Percentiles rank a stretch among this genome's conserved stretches.
Conservation (phyloP, 2,797 vertebrate genomes). For the Anguilla pacifica region DNA sequence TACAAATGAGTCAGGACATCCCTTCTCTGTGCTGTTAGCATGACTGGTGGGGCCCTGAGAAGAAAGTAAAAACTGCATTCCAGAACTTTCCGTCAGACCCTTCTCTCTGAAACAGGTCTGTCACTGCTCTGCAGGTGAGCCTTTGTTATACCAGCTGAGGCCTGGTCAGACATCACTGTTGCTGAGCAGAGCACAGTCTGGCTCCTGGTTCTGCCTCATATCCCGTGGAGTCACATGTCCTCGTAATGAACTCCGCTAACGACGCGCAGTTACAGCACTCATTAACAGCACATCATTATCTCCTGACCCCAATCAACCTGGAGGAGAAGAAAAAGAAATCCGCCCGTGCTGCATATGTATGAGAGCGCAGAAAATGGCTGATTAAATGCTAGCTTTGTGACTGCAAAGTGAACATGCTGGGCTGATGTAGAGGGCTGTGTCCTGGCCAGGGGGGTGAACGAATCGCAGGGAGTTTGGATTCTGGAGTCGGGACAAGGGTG, state of each 20-base stretch:
- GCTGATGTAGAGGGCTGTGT: constrained; percentile 2
- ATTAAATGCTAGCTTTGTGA: constrained; percentile 9
- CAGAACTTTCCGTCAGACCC: not conserved
- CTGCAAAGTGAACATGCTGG: not conserved
- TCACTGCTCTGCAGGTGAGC: not conserved
- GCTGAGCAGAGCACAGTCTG: not conserved
- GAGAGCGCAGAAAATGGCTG: not conserved
- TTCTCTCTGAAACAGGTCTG: not conserved
- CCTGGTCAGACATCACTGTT: not conserved
- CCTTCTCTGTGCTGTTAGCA: not conserved
- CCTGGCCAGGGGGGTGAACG: not conserved
- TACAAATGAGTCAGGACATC: not conserved
- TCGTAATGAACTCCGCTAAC: not conserved
- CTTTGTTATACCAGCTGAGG: too few species aligned
- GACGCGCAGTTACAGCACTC: not conserved
- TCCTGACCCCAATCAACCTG: not conserved
- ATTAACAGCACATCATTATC: not conserved
- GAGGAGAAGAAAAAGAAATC: not conserved
- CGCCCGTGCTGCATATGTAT: not conserved
- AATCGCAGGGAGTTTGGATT: not conserved
- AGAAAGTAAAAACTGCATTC: not conserved
- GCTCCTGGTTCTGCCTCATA: too few species aligned
- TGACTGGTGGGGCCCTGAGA: not conserved
- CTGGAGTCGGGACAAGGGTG: not conserved
- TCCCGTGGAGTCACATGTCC: too few species aligned